phyloP scores from a whole-genome alignment of 1,140 invertebrate genomes.

The Drosophila mojavensis region DNA sequence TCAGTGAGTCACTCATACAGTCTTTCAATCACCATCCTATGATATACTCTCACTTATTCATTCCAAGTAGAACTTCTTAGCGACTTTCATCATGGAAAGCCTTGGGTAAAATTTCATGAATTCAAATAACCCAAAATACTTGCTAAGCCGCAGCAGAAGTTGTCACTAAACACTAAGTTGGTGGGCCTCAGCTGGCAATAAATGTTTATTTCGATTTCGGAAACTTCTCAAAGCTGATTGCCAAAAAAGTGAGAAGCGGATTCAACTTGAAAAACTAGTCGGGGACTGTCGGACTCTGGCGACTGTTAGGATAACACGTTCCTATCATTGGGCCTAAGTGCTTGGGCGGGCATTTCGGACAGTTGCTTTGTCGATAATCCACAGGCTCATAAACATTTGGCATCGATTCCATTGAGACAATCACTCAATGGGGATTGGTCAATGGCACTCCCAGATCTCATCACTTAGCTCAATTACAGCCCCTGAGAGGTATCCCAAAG shows the following conservation, averaged over 20 bases:
- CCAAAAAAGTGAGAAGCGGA: neutral
- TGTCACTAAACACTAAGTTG: neutral
- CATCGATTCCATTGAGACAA: constrained; percentile 30
- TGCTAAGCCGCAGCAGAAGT: neutral
- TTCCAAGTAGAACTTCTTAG: too few species aligned
- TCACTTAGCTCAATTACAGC: constrained; percentile 34
- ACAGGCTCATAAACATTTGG: constrained; percentile 38
- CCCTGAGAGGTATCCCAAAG: neutral
- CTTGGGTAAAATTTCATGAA: neutral
- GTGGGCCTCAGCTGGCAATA: neutral
- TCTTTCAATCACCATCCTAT: too few species aligned
- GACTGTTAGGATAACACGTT: constrained; percentile 25
- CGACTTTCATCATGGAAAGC: too few species aligned
- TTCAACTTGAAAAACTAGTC: too few species aligned
- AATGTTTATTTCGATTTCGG: constrained; percentile 3
- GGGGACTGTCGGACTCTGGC: neutral
- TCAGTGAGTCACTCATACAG: too few species aligned
- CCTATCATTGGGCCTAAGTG: constrained; percentile 42
- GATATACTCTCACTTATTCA: too few species aligned
- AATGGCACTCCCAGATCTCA: neutral
- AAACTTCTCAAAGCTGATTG: constrained; percentile 5
- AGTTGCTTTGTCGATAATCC: constrained; percentile 25
- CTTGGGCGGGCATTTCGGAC: constrained; percentile 9
- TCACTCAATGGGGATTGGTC: constrained; percentile 33
- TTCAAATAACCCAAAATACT: neutral